Percentiles rank a stretch among this genome's conserved stretches.
Evolutionary conservation across 2,888 invertebrate genomes (phyloP).

Genomic region (Orchesellides sinensis): DNA sequence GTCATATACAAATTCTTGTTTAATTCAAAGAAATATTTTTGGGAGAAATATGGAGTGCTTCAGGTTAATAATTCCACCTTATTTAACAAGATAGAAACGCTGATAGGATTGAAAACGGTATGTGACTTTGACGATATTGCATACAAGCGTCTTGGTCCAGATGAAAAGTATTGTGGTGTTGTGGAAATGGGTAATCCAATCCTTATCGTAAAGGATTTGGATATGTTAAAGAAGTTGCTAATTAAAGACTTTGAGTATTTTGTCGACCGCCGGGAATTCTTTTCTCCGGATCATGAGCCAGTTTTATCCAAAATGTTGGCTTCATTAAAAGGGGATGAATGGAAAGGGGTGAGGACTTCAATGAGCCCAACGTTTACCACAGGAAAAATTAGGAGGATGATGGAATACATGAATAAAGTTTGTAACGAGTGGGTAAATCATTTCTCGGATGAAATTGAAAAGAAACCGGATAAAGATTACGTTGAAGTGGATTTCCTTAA

Average conservation of each 20-base stretch:
- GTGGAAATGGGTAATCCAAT: neutral
- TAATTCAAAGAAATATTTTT: neutral
- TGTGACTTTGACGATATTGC: neutral
- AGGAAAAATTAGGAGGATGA: slow-evolving; percentile 58
- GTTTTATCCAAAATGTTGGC: slow-evolving; percentile 29
- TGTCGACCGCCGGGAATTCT: slow-evolving; percentile 19
- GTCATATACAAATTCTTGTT: neutral
- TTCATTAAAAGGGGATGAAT: slow-evolving; percentile 36
- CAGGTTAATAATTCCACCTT: neutral
- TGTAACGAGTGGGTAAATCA: slow-evolving; percentile 15
- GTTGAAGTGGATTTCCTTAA: neutral
- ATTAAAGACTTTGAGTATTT: slow-evolving; percentile 57
- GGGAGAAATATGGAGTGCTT: neutral
- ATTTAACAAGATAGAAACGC: neutral
- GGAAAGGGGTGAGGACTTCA: slow-evolving; percentile 50
- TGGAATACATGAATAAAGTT: slow-evolving; percentile 11
- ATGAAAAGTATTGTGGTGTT: slow-evolving; percentile 15
- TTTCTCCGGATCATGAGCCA: neutral
- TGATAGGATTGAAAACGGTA: neutral
- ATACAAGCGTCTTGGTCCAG: neutral
- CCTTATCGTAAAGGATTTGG: slow-evolving; percentile 21
- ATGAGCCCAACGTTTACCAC: slow-evolving; percentile 58
- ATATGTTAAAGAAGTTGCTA: slow-evolving; percentile 1
- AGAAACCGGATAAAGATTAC: neutral
- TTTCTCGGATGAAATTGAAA: neutral